These are phyloP conservation scores for Dicentrarchus labrax DNA, from an alignment of 2,113 vertebrate genomes.

Conservation along the genomic window DNA sequence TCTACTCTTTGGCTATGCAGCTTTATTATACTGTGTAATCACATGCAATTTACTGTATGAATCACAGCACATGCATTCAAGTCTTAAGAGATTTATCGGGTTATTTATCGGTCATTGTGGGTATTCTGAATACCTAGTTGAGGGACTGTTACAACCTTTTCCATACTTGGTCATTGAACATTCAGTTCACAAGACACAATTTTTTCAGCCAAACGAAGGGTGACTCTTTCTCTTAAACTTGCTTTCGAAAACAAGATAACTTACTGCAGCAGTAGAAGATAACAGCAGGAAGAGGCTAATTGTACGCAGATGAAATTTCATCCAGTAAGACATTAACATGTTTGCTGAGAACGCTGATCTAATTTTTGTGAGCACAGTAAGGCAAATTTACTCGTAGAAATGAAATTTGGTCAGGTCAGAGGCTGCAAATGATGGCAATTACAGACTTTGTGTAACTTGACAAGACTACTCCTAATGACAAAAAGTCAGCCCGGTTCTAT, in stretches of 20 bases:
- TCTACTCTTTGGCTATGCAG: neutral
- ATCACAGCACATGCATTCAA: neutral
- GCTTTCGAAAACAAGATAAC: conserved; percentile 1
- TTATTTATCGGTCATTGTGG: neutral
- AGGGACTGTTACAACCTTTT: neutral
- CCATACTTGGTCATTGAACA: neutral
- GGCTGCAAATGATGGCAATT: conserved; percentile 54
- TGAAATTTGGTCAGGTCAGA: conserved; percentile 17
- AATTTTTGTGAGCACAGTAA: conserved; percentile 34
- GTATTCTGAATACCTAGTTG: neutral
- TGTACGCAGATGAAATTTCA: conserved; percentile 73
- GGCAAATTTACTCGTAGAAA: conserved; percentile 16
- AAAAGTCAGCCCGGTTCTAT: neutral
- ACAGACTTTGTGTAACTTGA: conserved; percentile 40
- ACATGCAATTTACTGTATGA: neutral
- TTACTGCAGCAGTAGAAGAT: neutral
- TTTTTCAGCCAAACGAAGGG: neutral
- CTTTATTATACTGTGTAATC: conserved; percentile 1
- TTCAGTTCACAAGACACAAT: neutral
- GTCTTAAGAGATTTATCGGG: neutral
- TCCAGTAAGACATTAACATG: conserved; percentile 33
- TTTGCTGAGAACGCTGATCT: conserved; percentile 42
- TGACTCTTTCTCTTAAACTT: neutral
- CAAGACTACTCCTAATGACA: conserved; percentile 42
- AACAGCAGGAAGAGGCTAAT: conserved; percentile 27